These are phyloP conservation scores for Sialia sialis DNA, from an alignment of 2,113 vertebrate species.

Conservation along the genomic window DNA sequence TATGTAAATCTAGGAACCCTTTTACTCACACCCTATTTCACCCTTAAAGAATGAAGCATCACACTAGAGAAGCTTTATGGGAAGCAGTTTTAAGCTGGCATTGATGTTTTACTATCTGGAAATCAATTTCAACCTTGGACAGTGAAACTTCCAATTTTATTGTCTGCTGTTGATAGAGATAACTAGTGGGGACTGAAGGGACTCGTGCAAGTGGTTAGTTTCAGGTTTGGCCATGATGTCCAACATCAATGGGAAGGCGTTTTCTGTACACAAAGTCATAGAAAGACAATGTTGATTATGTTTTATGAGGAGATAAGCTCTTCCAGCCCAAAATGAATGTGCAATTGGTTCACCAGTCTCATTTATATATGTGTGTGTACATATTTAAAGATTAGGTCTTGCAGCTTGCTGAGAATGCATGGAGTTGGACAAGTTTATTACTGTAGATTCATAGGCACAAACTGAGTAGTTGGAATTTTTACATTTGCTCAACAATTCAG, in stretches of 20 bases:
- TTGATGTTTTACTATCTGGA: background rate
- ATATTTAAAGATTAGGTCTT: background rate
- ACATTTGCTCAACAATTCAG: background rate
- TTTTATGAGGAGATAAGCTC: background rate
- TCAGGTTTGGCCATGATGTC: background rate
- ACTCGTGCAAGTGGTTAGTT: background rate
- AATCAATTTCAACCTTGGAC: conserved; percentile 4
- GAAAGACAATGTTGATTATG: background rate
- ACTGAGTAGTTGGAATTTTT: background rate
- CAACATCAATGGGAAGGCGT: background rate
- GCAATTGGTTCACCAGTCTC: background rate
- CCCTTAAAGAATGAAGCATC: background rate
- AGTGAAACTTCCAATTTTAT: background rate
- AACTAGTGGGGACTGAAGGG: background rate
- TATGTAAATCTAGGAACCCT: background rate
- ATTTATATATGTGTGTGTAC: background rate
- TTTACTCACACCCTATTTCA: background rate
- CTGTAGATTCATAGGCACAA: background rate
- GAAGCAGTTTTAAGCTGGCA: background rate
- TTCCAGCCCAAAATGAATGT: background rate
- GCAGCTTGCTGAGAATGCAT: background rate
- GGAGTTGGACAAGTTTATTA: background rate
- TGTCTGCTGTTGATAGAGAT: background rate
- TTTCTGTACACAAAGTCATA: background rate
- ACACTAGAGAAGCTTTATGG: background rate